phyloP scores from a whole-genome alignment of 2,888 invertebrate genomes.

The Neria commutata region DNA sequence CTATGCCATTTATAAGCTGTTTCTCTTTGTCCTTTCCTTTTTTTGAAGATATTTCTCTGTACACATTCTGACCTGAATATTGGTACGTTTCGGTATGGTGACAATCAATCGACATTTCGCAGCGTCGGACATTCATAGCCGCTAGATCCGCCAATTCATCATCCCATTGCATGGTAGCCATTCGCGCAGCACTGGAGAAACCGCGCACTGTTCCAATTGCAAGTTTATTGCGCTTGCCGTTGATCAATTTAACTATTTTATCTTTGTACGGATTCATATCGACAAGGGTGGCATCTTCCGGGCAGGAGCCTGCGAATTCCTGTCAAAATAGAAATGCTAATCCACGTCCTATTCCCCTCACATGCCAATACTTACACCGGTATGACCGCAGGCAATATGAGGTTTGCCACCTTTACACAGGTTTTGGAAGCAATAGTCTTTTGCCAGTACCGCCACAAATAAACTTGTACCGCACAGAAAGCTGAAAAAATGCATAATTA shows the following conservation, averaged over 20 bases:
- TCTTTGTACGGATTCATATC: slow-evolving; percentile 32
- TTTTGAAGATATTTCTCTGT: no score
- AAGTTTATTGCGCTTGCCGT: slow-evolving; percentile 38
- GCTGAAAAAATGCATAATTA: no score
- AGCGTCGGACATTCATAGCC: slow-evolving; percentile 38
- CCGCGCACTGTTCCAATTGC: slow-evolving; percentile 33
- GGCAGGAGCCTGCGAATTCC: slow-evolving; percentile 35
- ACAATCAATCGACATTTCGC: slow-evolving; percentile 36
- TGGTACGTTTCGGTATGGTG: slow-evolving; percentile 41
- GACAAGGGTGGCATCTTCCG: slow-evolving; percentile 33
- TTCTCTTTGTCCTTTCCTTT: no score
- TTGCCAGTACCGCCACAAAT: no score
- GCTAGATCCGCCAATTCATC: slow-evolving; percentile 40
- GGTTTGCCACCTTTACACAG: no score
- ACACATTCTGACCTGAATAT: slow-evolving; percentile 43
- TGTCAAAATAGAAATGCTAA: no score
- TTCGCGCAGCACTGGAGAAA: slow-evolving; percentile 39
- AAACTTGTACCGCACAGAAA: no score
- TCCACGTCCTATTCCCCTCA: no score
- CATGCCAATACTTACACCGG: no score
- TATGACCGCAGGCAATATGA: neutral
- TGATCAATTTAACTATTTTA: slow-evolving; percentile 37
- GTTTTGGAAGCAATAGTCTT: no score
- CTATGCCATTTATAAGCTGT: no score
- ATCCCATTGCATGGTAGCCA: slow-evolving; percentile 46